A percentile compares a stretch with the other conserved stretches of the same genome.
Conservation (phyloP, 2,888 invertebrate genomes). For the Tenthredo distinguenda region DNA sequence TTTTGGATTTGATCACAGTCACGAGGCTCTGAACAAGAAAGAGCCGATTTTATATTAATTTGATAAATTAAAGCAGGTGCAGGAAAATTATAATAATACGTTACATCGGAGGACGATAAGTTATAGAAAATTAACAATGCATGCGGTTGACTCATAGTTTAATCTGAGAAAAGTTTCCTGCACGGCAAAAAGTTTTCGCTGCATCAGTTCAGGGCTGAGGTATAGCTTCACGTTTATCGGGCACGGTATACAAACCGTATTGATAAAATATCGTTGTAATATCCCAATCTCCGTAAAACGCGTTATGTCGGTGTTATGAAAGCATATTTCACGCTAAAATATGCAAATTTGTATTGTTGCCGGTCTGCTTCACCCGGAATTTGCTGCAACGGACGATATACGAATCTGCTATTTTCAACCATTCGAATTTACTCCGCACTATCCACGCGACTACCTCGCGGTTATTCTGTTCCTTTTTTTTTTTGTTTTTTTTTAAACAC, state of each 20-base stretch:
- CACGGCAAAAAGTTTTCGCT: neutral
- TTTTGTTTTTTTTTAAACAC: neutral
- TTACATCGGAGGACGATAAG: neutral
- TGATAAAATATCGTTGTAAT: slow-evolving; percentile 51
- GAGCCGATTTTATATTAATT: neutral
- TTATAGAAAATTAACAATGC: neutral
- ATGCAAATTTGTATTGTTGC: slow-evolving; percentile 61
- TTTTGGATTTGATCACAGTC: neutral
- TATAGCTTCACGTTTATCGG: slow-evolving; percentile 4
- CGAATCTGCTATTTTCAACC: neutral
- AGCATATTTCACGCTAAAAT: slow-evolving; percentile 56
- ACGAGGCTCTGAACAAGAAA: neutral
- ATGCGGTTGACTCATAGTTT: neutral
- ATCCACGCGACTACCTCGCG: neutral
- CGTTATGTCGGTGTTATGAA: slow-evolving; percentile 48
- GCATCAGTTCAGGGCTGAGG: slow-evolving; percentile 1
- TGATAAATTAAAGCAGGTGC: neutral
- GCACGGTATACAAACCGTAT: slow-evolving; percentile 22
- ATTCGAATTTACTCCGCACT: neutral
- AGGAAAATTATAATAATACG: neutral
- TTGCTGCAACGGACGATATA: slow-evolving; percentile 15
- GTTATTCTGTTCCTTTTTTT: neutral
- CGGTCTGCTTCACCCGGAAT: slow-evolving; percentile 15
- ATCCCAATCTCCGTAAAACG: slow-evolving; percentile 49
- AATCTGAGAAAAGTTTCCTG: neutral